Base-by-base conservation (phyloP, 2,888 invertebrate genomes). In the Apoda limacodes region DNA sequence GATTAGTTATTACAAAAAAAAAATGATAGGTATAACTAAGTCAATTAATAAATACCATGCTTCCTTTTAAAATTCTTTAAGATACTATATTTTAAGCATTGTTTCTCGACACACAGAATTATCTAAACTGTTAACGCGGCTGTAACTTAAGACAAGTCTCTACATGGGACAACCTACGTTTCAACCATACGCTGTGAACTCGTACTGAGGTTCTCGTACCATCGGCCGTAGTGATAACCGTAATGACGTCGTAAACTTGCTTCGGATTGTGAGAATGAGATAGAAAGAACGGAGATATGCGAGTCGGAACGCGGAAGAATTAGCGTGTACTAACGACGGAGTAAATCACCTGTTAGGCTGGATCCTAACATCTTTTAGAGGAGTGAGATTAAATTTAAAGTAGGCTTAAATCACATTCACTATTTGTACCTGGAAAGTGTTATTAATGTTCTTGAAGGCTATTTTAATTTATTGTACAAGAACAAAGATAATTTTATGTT, bases 221-320 rank as follows among this genome's bases (percentile, higher is more conserved):
- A 13, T 19, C 9, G 9, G 41, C 48, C 43, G 45, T 40, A 49
- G 7, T 64, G 75, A 75, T 74, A 75, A 60, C 63, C 53, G 60
- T 74, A 76, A 76, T 71, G 75, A 71, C 69, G 65, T 64, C 71
- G 69, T 76, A 76, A 76, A 74, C 51, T 60, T 58, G 55, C 51
- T 56, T 48, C 46, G 52, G 51, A 48, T 52, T 50, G 56, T 52
- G 30, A 7, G 17, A 17, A 17, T 7, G 17, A 17, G 17, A 60
- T 57, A 62, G 62, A 55, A 58, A 53, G 45, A 56, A 48, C 46
- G 43, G 48, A 54, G 64, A 61, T 63, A 66, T 52, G 51, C 51
- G 45, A 39, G 36, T 36, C 45, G 63, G 71, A 71, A 75, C 65
- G 75, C 75, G 75, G 76, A 74, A 74, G 75, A 72, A 71, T 71